Percentiles rank a stretch among this genome's conserved stretches.
Evolutionary conservation across 1,140 invertebrate species (phyloP).

Genomic region (Thaumetopoea pityocampa): DNA sequence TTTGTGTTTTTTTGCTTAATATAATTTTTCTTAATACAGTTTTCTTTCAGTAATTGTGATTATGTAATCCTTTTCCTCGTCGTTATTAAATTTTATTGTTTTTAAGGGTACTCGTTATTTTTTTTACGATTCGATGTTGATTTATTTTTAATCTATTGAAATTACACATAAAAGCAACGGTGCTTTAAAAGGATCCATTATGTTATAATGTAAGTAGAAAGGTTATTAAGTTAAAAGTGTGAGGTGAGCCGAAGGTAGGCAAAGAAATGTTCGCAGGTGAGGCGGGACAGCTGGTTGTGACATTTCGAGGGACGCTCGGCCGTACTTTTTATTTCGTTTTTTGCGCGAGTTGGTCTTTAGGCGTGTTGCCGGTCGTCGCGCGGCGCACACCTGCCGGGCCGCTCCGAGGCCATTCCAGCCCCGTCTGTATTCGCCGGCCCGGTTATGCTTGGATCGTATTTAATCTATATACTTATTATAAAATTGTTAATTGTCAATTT

Average conservation of each 20-base stretch:
- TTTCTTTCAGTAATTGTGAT: background rate
- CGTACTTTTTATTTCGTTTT: conserved; percentile 41
- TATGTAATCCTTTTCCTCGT: background rate
- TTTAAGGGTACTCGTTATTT: background rate
- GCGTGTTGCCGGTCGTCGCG: conserved; percentile 42
- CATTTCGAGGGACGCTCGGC: conserved; percentile 48
- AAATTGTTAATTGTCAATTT: conserved; percentile 4
- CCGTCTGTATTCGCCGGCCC: conserved; percentile 30
- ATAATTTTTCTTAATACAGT: background rate
- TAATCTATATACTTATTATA: conserved; percentile 26
- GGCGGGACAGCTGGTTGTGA: conserved; percentile 56
- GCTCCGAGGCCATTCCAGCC: conserved; percentile 26
- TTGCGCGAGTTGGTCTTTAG: conserved; percentile 42
- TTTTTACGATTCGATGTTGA: background rate
- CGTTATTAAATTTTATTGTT: background rate
- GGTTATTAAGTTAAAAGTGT: conserved; percentile 9
- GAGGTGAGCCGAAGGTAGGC: conserved; percentile 3
- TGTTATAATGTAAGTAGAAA: background rate
- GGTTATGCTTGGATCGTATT: conserved; percentile 27
- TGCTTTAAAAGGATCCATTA: conserved; percentile 8
- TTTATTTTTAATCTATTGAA: background rate
- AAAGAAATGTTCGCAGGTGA: conserved; percentile 32
- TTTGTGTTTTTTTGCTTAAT: conserved; percentile 1
- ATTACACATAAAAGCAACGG: background rate
- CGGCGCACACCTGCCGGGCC: conserved; percentile 52